These are phyloP conservation scores for Caenorhabditis becei DNA, from an alignment of 2,888 invertebrate genomes.

Conservation along the genomic window DNA sequence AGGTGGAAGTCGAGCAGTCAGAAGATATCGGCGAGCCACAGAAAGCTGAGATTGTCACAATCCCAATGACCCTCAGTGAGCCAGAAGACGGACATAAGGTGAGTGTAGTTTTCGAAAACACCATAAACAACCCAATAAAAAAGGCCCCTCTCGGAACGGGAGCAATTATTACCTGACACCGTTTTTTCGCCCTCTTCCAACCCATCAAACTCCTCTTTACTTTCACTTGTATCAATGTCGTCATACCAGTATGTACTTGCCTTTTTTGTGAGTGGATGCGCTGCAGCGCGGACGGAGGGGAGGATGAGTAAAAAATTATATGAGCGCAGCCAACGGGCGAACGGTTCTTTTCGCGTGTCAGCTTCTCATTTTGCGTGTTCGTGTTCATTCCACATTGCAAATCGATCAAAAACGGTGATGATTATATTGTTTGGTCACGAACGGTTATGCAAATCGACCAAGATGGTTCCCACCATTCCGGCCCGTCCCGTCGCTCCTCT, in stretches of 20 bases:
- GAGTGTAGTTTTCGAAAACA: neutral
- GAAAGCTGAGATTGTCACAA: conserved; percentile 49
- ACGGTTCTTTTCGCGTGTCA: conserved; percentile 8
- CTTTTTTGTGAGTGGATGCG: conserved; percentile 48
- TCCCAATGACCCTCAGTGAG: conserved; percentile 45
- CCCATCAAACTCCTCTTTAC: conserved; percentile 27
- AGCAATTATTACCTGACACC: conserved; percentile 37
- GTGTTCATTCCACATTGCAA: conserved; percentile 4
- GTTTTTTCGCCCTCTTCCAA: conserved; percentile 36
- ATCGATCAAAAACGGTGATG: conserved; percentile 34
- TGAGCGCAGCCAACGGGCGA: conserved; percentile 15
- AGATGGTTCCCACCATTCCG: conserved; percentile 59
- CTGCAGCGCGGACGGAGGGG: conserved; percentile 11
- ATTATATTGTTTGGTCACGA: conserved; percentile 61
- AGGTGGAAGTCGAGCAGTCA: neutral
- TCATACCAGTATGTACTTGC: conserved; percentile 57
- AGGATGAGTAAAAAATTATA: conserved; percentile 36
- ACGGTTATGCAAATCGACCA: conserved; percentile 52
- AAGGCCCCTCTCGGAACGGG: conserved; percentile 9
- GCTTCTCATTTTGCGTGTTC: neutral
- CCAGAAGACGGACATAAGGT: conserved; percentile 53
- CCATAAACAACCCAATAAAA: neutral
- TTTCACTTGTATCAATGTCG: conserved; percentile 56
- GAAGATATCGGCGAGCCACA: conserved; percentile 46
- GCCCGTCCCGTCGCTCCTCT: conserved; percentile 14